A percentile compares a stretch with the other conserved stretches of the same genome.
Conservation (phyloP, 2,888 invertebrate genomes). For the Aphodius sticticus region DNA sequence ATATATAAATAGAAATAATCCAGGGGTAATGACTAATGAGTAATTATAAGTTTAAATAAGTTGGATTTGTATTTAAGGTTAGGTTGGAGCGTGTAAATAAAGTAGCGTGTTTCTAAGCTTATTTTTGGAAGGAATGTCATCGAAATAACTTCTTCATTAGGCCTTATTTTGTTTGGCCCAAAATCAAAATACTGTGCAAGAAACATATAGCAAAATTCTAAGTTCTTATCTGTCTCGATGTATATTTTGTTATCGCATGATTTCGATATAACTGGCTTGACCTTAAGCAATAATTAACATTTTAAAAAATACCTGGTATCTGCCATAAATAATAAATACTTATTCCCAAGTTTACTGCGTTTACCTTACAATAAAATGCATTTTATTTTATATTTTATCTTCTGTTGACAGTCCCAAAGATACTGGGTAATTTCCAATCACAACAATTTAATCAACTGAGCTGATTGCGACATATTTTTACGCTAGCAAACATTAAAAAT, state of each 20-base stretch:
- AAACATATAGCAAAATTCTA: background rate
- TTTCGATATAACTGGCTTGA: background rate
- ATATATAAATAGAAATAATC: background rate
- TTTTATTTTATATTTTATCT: background rate
- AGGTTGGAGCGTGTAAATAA: background rate
- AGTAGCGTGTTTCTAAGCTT: constrained; percentile 8
- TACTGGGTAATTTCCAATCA: background rate
- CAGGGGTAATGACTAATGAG: background rate
- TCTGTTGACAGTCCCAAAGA: background rate
- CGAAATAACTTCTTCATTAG: background rate
- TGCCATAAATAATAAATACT: background rate
- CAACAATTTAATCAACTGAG: background rate
- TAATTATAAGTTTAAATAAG: background rate
- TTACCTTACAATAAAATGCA: background rate
- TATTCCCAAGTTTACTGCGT: background rate
- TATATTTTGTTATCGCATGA: background rate
- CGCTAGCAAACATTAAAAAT: background rate
- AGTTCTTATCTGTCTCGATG: background rate
- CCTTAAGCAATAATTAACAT: background rate
- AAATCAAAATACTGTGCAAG: background rate
- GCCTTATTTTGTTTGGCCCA: background rate
- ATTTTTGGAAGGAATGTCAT: background rate
- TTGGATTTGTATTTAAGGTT: constrained; percentile 6
- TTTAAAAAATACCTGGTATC: background rate
- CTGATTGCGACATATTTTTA: background rate